phyloP scores from a whole-genome alignment of 2,113 vertebrate species.

The Trogon surrucura region DNA sequence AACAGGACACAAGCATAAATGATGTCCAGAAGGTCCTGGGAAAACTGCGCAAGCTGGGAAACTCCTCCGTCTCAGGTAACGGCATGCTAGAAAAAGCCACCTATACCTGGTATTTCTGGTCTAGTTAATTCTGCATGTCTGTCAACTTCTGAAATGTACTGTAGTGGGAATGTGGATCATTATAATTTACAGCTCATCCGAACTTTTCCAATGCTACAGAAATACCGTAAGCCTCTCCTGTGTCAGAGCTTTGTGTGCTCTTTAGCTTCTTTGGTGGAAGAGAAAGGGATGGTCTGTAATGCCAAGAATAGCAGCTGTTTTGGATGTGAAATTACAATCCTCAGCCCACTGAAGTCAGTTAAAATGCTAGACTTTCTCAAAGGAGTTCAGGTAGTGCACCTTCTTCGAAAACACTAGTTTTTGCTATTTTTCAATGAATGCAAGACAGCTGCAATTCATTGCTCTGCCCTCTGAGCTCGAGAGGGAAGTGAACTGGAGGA shows the following conservation, averaged over 20 bases:
- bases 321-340: not conserved
- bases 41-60: constrained; percentile 66
- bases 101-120: not conserved
- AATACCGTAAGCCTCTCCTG: not conserved
- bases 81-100: not conserved
- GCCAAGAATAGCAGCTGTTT: constrained; percentile 19
- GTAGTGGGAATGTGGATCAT: fast-evolving
- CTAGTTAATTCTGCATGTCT: not conserved
- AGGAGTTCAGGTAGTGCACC: not conserved
- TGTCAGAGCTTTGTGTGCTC: not conserved
- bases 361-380: not conserved
- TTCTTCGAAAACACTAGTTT: not conserved
- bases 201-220: not conserved
- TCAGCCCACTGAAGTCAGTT: not conserved
- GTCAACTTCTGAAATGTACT: not conserved
- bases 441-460: not conserved
- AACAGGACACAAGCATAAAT: constrained; percentile 86
- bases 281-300: not conserved
- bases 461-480: not conserved
- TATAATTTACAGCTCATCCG: not conserved
- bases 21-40: constrained; percentile 77
- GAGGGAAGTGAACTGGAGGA: not conserved
- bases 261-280: not conserved
- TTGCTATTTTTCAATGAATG: not conserved
- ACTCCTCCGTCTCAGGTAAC: constrained; percentile 79